Evolutionary conservation across 2,797 vertebrate genomes (phyloP), one percentile per base, ranked within the genome.

Genomic region (Tiaroga cobitis): DNA sequence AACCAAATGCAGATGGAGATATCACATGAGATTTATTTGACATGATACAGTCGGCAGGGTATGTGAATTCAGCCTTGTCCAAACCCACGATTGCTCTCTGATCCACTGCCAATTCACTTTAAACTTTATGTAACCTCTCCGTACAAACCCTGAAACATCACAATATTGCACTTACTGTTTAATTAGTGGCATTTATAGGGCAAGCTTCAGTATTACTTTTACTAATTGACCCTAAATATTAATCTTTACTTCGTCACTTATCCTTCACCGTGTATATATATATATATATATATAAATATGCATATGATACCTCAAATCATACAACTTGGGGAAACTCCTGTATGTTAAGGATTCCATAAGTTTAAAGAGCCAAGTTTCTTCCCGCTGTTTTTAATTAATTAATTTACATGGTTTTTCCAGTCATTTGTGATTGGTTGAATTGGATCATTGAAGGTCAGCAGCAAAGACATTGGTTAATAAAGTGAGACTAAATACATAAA

Each of bases 41-140:
- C n/a, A 7, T 67, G 54, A 54, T 49, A 49, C 34, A 67, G 49
- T 85, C 69, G 68, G 29, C 34, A 70, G 24, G 29, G 19, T 24
- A 21, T 80, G 70, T 86, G 81, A 74, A 46, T 41, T 87, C 82
- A 59, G 54, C 77, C 61, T 39, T 24, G 24, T 84, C 37, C 69
- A 63, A 83, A 69, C 21, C 15, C 51, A n/a, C 69, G 13, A 51
- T 56, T 41, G 18, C 21, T 69, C 74, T 88, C 83, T 90, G 87
- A 85, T 32, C 46, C 76, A 32, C 56, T 56, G 83, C 82, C 84
- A 26, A 75, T 83, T 81, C 69, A 81, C 63, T 49, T 81, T 73
- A 87, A 82, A 85, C 86, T 86, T 89, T 89, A 68, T 77, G 59
- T 88, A 86, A 88, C 88, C 80, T 70, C 76, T 80, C 88, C 88